These are phyloP conservation scores for Galago senegalensis DNA, from an alignment of 2,797 vertebrate species.

Conservation along the genomic window DNA sequence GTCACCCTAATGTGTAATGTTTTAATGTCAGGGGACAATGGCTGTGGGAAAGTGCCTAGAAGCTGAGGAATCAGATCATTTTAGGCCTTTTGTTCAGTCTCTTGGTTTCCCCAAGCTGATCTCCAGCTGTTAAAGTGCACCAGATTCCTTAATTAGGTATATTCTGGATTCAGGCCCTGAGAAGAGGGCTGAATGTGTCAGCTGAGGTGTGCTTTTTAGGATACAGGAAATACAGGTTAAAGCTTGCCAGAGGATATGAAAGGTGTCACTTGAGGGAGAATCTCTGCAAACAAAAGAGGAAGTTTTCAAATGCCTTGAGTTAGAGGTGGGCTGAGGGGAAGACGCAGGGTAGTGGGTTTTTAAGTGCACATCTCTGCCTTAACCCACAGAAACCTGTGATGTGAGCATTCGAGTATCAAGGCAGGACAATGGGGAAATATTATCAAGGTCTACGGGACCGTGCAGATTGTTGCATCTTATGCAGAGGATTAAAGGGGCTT, in stretches of 20 bases:
- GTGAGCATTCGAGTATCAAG: neutral
- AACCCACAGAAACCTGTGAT: conserved; percentile 13
- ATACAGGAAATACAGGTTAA: neutral
- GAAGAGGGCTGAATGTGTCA: conserved; percentile 25
- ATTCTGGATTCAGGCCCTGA: neutral
- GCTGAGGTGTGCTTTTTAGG: neutral
- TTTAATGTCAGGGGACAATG: conserved; percentile 46
- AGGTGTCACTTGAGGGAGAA: neutral
- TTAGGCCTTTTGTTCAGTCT: neutral
- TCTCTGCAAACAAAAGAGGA: neutral
- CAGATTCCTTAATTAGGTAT: neutral
- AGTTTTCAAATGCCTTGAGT: neutral
- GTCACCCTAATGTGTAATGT: neutral
- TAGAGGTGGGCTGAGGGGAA: neutral
- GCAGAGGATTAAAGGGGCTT: neutral
- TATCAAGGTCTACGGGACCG: neutral
- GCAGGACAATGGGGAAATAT: neutral
- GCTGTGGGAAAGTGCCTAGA: neutral
- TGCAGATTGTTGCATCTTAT: neutral
- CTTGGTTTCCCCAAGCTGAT: neutral
- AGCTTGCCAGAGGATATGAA: neutral
- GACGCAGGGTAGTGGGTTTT: neutral
- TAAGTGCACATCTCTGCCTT: neutral
- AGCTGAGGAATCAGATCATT: neutral
- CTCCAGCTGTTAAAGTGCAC: neutral